Evolutionary conservation across 2,797 vertebrate species (phyloP).

Genomic region (Platalea minor): DNA sequence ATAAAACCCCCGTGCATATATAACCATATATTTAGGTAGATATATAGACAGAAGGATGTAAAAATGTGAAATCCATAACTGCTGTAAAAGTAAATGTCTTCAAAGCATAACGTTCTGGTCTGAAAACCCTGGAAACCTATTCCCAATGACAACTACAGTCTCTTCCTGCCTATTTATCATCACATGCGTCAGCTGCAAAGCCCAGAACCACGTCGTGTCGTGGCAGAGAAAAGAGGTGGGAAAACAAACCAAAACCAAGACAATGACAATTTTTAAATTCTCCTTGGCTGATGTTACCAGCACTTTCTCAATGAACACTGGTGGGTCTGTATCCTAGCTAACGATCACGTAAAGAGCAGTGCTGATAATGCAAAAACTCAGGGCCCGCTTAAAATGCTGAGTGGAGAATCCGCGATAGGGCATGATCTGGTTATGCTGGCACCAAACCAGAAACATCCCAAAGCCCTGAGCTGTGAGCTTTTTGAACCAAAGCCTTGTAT

Average conservation of each 20-base stretch:
- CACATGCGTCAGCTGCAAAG: neutral
- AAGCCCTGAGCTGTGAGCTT: neutral
- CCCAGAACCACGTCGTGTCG: neutral
- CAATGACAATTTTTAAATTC: neutral
- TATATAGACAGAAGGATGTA: neutral
- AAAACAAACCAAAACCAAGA: neutral
- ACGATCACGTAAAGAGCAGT: neutral
- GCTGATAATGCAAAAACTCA: neutral
- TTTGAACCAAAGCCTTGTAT: neutral
- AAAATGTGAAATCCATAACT: neutral
- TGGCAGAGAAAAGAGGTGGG: neutral
- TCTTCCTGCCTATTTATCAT: neutral
- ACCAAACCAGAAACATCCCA: neutral
- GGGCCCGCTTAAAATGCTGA: neutral
- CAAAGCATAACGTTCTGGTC: neutral
- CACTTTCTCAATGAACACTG: neutral
- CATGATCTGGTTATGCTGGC: neutral
- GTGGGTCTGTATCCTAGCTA: neutral
- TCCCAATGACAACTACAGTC: neutral
- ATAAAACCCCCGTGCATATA: fast-evolving
- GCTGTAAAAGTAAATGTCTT: neutral
- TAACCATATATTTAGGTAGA: neutral
- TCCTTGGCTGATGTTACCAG: neutral
- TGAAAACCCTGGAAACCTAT: neutral
- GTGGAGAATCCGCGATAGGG: neutral